phyloP scores from a whole-genome alignment of 2,888 invertebrate genomes.

The Caenorhabditis sulstoni region DNA sequence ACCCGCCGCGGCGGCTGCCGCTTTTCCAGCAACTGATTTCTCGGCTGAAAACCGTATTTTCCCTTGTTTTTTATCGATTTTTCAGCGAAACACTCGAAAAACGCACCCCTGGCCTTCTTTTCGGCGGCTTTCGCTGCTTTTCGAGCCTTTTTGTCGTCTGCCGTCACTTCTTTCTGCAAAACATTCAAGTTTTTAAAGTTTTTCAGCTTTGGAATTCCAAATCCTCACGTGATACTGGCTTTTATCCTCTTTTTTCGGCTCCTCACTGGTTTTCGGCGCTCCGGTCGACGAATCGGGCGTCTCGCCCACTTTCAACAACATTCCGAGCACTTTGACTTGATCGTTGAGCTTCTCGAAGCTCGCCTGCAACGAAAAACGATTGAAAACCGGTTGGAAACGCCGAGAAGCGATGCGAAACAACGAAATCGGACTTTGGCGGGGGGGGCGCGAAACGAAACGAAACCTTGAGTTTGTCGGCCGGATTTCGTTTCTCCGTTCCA shows the following conservation, averaged over 20 bases:
- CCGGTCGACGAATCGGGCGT: background rate
- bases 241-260: slow-evolving; percentile 25
- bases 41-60: slow-evolving; percentile 48
- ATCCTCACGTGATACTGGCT: slow-evolving; percentile 39
- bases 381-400: background rate
- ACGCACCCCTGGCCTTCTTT: slow-evolving; percentile 64
- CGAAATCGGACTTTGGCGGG: background rate
- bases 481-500: slow-evolving; percentile 28
- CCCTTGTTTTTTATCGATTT: background rate
- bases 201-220: background rate
- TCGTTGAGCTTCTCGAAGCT: slow-evolving; percentile 57
- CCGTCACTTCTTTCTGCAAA: slow-evolving; percentile 60
- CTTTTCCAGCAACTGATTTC: slow-evolving; percentile 40
- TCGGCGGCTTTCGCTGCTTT: slow-evolving; percentile 68
- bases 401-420: background rate
- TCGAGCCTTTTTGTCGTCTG: slow-evolving; percentile 64
- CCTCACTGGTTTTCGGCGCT: background rate
- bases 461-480: slow-evolving; percentile 46
- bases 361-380: slow-evolving; percentile 33
- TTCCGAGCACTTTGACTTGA: slow-evolving; percentile 57
- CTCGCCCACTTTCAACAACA: slow-evolving; percentile 47
- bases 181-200: background rate
- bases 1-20: slow-evolving; percentile 39
- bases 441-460: no score
- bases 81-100: background rate